Evolutionary conservation across 2,888 invertebrate genomes (phyloP).

Genomic region (Rhagium mordax): DNA sequence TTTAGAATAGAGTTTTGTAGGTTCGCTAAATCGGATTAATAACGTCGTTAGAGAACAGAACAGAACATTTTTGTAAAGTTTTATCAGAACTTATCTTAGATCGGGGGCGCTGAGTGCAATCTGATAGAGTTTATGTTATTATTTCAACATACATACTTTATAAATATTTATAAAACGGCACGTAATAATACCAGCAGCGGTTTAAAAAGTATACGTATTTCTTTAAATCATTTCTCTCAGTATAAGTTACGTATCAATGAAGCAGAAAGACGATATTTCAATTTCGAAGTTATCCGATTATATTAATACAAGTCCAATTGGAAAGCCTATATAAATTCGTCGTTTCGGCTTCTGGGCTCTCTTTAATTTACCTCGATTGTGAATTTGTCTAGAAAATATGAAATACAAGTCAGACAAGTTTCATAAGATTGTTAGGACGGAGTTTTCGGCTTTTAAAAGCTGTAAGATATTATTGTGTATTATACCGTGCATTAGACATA

Average conservation of each 20-base stretch:
- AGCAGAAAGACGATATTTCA: background rate
- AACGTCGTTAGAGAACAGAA: background rate
- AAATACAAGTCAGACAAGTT: slow-evolving; percentile 1
- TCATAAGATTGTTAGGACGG: background rate
- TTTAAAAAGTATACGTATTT: too few relatives aligned
- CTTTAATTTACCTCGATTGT: background rate
- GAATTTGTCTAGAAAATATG: slow-evolving; percentile 3
- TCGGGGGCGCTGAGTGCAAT: too few relatives aligned
- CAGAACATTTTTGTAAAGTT: background rate
- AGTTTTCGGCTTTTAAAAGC: background rate
- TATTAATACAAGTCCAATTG: background rate
- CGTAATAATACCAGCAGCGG: too few relatives aligned
- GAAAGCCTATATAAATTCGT: background rate
- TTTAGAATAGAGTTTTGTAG: background rate
- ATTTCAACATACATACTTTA: too few relatives aligned
- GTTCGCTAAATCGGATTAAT: background rate
- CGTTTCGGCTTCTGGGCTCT: background rate
- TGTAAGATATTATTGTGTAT: slow-evolving; percentile 16
- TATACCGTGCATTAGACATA: slow-evolving; percentile 21
- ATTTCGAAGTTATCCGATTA: background rate
- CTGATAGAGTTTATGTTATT: too few relatives aligned
- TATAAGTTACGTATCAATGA: background rate
- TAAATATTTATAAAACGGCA: too few relatives aligned
- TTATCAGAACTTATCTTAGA: too few relatives aligned
- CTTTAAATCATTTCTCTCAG: too few relatives aligned